Base-by-base conservation (phyloP, 1,140 invertebrate species). In the Metaphire vulgaris region DNA sequence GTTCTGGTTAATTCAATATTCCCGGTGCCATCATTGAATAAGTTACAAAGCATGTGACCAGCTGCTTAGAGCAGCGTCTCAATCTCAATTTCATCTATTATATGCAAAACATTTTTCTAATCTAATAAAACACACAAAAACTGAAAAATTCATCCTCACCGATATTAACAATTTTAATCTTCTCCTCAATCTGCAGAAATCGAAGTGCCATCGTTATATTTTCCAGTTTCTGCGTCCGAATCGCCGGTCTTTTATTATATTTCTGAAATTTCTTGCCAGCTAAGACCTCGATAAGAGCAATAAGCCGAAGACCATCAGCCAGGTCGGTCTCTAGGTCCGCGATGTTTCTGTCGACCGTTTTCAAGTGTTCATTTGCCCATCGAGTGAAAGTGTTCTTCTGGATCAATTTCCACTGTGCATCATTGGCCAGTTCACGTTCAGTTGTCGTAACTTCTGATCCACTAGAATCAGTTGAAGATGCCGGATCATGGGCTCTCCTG, bases 381-480 rank as follows among this genome's bases (percentile, higher is more conserved):
- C 94, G 89, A 68, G 94, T 95, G 83, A 97, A 97, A 33, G 95
- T 97, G 83, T 97, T 97, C 86, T 96, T 93, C 86, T 97, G 94
- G 78, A 97, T 97, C 80, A 92, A 89, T 87, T 95, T 96, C 93
- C 93, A 96, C 83, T 92, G 91, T 70, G 93, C 93, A 88, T 96
- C 93, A 83, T 95, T 93, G 80, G 72, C 72, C 2, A 73, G 34
- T 28, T 73, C 72, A 34, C 72, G 32, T 26, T 73, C 72, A 33
- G 72, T 81, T 66, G 79, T 64, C 56, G 81, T 78, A 80, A 83
- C 81, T 79, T 85, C 84, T 71, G 41, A 56, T 21, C 41, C 41
- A 56, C 41, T 56, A 6, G 41, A 56, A 21, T 56, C 41, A 56
- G 41, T 56, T 56, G 41, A 56, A 12, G 6, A 21, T 6, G 6